These are phyloP conservation scores for Biston stratarius DNA, from an alignment of 2,888 invertebrate species.

Conservation along the genomic window DNA sequence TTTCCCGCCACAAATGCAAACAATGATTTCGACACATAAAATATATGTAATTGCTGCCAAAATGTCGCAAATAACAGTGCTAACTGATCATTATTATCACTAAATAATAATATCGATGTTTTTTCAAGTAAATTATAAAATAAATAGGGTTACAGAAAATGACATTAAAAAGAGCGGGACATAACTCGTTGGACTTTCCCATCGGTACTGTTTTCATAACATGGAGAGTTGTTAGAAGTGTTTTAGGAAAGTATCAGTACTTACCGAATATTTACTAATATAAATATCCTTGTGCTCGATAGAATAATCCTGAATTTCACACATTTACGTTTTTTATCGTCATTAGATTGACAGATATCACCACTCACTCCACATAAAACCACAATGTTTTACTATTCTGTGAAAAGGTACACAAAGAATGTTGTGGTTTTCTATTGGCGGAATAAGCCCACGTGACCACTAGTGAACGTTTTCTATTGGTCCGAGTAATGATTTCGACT, in stretches of 20 bases:
- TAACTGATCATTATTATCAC: not conserved
- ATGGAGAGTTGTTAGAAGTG: constrained; percentile 45
- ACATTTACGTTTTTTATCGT: constrained; percentile 86
- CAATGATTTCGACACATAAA: constrained; percentile 10
- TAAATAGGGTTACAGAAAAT: constrained; percentile 47
- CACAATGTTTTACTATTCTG: constrained; percentile 83
- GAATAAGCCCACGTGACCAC: constrained; percentile 82
- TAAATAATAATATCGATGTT: not conserved
- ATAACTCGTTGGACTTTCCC: constrained; percentile 78
- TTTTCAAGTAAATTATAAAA: constrained; percentile 5
- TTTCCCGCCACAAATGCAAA: constrained; percentile 74
- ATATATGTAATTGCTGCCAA: not conserved
- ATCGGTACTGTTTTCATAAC: constrained; percentile 67
- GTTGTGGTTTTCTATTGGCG: constrained; percentile 79
- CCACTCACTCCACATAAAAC: constrained; percentile 85
- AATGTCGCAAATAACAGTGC: not conserved
- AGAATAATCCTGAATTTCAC: constrained; percentile 90
- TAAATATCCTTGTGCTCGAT: constrained; percentile 89
- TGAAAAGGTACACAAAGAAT: constrained; percentile 87
- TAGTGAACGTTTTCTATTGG: constrained; percentile 75
- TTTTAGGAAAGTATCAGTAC: constrained; percentile 63
- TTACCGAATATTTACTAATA: constrained; percentile 89
- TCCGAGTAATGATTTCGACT: constrained; percentile 47
- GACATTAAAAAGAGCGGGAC: constrained; percentile 86
- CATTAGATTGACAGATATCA: constrained; percentile 84